Conservation (phyloP, 1,140 invertebrate genomes). For the Sycobia sp. region DNA sequence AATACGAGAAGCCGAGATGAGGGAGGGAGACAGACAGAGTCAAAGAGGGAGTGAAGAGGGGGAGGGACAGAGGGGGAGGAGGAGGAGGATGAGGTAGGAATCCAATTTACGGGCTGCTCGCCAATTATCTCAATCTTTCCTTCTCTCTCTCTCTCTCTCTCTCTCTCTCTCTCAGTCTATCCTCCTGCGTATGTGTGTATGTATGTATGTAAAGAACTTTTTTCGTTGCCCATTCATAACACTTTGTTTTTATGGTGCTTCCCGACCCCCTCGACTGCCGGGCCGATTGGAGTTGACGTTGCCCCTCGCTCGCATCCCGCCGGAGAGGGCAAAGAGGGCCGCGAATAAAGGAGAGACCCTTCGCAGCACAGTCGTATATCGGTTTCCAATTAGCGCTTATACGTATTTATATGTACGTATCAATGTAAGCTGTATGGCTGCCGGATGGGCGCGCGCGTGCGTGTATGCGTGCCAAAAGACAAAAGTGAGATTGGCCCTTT, state of each 20-base stretch:
- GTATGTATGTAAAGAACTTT: too few species aligned
- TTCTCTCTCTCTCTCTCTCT: background rate
- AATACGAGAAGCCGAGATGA: too few species aligned
- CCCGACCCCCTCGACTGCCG: background rate
- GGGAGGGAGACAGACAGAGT: too few species aligned
- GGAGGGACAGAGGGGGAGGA: too few species aligned
- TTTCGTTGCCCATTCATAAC: background rate
- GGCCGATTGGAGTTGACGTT: too few species aligned
- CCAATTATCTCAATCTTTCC: background rate
- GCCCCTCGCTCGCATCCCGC: too few species aligned
- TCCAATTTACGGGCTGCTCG: background rate
- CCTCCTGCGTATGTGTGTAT: background rate
- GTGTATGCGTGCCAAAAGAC: background rate
- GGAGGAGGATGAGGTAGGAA: background rate
- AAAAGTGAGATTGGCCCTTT: conserved; percentile 22
- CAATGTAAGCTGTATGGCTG: too few species aligned
- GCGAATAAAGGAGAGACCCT: too few species aligned
- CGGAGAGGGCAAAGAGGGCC: too few species aligned
- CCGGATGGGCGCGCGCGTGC: too few species aligned
- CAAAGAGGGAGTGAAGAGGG: too few species aligned
- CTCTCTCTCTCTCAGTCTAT: background rate
- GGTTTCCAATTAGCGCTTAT: conserved; percentile 22
- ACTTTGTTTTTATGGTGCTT: background rate
- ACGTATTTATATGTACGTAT: too few species aligned
- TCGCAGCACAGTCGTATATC: conserved; percentile 9